Percentiles rank a stretch among this genome's conserved stretches.
phyloP scores from a whole-genome alignment of 2,888 invertebrate species.

The Nemotelus pantherinus region DNA sequence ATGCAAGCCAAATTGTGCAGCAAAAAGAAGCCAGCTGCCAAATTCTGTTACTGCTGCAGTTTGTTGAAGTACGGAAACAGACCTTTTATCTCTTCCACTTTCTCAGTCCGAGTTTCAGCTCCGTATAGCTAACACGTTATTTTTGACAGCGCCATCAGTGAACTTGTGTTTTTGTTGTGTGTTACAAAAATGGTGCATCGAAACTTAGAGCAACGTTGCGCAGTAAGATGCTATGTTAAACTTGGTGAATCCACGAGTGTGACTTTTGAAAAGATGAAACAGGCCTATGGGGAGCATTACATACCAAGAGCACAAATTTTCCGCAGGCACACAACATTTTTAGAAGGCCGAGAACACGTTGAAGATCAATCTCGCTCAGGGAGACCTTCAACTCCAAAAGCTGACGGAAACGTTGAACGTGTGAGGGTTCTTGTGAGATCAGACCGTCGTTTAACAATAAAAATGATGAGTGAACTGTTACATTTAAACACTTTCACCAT shows the following conservation, averaged over 20 bases:
- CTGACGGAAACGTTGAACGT: constrained; percentile 6
- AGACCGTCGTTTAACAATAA: constrained; percentile 16
- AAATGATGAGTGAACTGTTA: constrained; percentile 2
- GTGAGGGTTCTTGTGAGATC: not conserved
- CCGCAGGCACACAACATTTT: not conserved
- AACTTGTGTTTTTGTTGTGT: constrained; percentile 12
- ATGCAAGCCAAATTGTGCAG: too few relatives aligned
- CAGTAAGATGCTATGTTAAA: not conserved
- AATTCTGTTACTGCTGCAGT: too few relatives aligned
- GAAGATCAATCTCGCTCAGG: constrained; percentile 6
- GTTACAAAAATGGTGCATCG: constrained; percentile 10
- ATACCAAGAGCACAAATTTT: not conserved
- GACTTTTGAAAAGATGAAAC: not conserved
- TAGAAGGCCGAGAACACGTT: constrained; percentile 17
- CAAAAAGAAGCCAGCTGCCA: too few relatives aligned
- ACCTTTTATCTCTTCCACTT: not conserved
- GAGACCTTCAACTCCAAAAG: not conserved
- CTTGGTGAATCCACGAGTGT: constrained; percentile 6
- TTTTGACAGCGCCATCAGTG: constrained; percentile 22
- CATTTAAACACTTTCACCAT: not conserved
- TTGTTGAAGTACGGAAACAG: not conserved
- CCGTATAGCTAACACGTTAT: constrained; percentile 1
- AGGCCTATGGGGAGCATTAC: constrained; percentile 9
- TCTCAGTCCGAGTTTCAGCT: constrained; percentile 5
- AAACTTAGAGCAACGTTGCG: not conserved